Conservation (phyloP, 2,888 invertebrate genomes). For the Cryptocephalus moraei region DNA sequence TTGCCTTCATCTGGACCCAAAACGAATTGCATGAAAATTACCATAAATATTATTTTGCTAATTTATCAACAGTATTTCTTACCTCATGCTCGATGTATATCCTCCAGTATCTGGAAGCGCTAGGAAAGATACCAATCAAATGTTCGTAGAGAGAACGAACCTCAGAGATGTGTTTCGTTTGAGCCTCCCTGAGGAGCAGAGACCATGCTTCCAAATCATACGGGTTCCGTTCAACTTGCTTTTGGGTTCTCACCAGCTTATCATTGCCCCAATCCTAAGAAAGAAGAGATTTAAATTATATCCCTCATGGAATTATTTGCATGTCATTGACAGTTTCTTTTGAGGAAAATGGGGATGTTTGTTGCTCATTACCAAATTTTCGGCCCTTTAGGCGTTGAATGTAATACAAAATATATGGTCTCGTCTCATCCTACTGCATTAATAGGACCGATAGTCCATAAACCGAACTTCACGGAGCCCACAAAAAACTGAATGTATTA, state of each 20-base stretch:
- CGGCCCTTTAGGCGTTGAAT: too few species aligned
- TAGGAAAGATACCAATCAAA: slow-evolving; percentile 88
- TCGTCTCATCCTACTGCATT: too few species aligned
- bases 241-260: slow-evolving; percentile 69
- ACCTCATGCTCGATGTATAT: slow-evolving; percentile 98
- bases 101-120: slow-evolving; percentile 97
- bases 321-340: too few species aligned
- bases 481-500: too few species aligned
- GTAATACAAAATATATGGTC: too few species aligned
- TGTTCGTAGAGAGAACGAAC: slow-evolving; percentile 89
- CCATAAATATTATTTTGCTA: too few species aligned
- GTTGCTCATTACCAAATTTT: too few species aligned
- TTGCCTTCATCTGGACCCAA: slow-evolving; percentile 83
- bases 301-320: too few species aligned
- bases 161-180: slow-evolving; percentile 76
- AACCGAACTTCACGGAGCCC: too few species aligned
- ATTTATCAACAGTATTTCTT: slow-evolving; percentile 13
- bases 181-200: slow-evolving; percentile 86
- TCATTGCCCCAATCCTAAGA: slow-evolving; percentile 82
- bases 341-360: too few species aligned
- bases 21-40: neutral
- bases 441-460: too few species aligned
- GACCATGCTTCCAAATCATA: slow-evolving; percentile 99
- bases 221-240: slow-evolving; percentile 75
- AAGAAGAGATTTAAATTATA: slow-evolving; percentile 5